Evolutionary conservation across 2,113 vertebrate genomes (phyloP).

Genomic region (Pluvialis apricaria): DNA sequence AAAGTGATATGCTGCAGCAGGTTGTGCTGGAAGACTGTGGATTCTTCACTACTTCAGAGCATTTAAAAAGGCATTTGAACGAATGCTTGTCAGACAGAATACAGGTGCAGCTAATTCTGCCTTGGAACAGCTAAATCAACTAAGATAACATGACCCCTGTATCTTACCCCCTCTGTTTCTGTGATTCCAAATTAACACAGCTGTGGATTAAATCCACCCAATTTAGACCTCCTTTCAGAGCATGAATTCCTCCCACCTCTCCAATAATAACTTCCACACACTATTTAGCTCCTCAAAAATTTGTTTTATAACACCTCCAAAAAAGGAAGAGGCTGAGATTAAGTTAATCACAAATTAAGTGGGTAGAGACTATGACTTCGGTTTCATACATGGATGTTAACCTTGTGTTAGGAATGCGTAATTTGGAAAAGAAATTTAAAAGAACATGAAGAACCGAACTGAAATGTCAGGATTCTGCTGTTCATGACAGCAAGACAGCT

Average conservation of each 20-base stretch:
- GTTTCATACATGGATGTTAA: not conserved
- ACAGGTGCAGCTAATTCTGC: not conserved
- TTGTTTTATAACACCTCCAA: not conserved
- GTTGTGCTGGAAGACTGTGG: not conserved
- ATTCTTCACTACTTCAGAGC: not conserved
- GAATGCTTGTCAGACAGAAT: not conserved
- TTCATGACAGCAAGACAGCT: not conserved
- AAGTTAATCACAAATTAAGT: not conserved
- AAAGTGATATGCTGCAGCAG: not conserved
- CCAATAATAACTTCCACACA: not conserved
- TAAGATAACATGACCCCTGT: not conserved
- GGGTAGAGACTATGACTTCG: not conserved
- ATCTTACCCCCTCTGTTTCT: not conserved
- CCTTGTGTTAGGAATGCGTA: not conserved
- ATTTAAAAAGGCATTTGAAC: not conserved
- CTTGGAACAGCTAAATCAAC: not conserved
- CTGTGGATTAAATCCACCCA: not conserved
- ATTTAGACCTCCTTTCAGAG: not conserved
- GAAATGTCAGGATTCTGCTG: not conserved
- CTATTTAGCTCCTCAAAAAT: not conserved
- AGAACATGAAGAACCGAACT: not conserved
- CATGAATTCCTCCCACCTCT: not conserved
- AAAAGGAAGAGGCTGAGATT: not conserved
- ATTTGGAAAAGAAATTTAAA: not conserved
- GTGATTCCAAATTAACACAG: not conserved